These are phyloP conservation scores for Anguilla anguilla DNA, from an alignment of 2,797 vertebrate species.

Conservation along the genomic window DNA sequence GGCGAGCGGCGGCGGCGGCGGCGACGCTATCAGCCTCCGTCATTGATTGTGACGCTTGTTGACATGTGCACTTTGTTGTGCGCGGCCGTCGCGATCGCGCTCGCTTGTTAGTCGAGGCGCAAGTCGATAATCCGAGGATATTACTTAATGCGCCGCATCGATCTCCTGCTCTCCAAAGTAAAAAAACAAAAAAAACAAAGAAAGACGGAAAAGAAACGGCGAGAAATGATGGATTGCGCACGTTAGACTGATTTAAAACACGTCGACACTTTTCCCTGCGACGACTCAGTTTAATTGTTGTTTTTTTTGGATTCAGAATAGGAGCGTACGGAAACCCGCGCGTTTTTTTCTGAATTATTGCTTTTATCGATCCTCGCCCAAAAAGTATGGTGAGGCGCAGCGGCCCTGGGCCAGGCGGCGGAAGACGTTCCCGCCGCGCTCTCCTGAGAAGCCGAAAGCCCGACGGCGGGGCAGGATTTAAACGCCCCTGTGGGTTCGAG, in stretches of 20 bases:
- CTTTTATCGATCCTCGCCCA: not conserved
- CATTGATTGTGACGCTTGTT: constrained; percentile 53
- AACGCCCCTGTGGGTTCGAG: not conserved
- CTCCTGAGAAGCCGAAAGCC: not conserved
- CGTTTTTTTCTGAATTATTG: not conserved
- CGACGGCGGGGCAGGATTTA: not conserved
- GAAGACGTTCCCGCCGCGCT: not conserved
- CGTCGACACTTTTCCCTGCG: constrained; percentile 26
- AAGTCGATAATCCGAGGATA: constrained; percentile 61
- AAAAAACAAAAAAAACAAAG: constrained; percentile 32
- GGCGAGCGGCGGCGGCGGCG: constrained; percentile 19
- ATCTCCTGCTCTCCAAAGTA: constrained; percentile 44
- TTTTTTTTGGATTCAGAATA: constrained; percentile 33
- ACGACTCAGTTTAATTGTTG: constrained; percentile 39
- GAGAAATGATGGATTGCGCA: constrained; percentile 47
- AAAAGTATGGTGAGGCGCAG: not conserved
- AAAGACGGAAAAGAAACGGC: not conserved
- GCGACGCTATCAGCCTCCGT: constrained; percentile 33
- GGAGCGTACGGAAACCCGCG: constrained; percentile 31
- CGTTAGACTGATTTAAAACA: constrained; percentile 45
- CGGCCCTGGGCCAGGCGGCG: not conserved
- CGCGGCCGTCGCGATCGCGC: constrained; percentile 37
- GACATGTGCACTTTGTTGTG: constrained; percentile 46
- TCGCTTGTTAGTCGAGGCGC: constrained; percentile 51
- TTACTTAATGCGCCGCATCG: constrained; percentile 61